phyloP scores from a whole-genome alignment of 2,888 invertebrate species.

The Furcula furcula region DNA sequence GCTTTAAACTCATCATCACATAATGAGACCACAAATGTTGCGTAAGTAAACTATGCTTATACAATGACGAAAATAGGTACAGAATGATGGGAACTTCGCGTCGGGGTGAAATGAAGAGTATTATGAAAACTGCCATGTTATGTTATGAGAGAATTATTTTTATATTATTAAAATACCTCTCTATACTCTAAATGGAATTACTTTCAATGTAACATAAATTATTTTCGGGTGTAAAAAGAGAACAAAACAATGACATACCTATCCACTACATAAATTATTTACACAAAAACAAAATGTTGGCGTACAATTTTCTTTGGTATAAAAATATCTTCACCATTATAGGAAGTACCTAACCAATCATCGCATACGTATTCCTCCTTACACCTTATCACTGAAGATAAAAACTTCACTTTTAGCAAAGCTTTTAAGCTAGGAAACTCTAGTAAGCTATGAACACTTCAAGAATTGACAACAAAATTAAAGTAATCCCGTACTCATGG shows the following conservation, averaged over 20 bases:
- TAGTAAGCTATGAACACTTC: too few species aligned
- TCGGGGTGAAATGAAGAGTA: constrained; percentile 19
- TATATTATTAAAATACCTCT: constrained; percentile 39
- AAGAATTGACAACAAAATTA: too few species aligned
- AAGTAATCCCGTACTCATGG: too few species aligned
- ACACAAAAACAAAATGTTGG: too few species aligned
- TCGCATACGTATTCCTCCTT: too few species aligned
- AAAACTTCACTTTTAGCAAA: too few species aligned
- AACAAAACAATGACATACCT: constrained; percentile 1
- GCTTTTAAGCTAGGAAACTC: too few species aligned
- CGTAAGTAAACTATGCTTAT: constrained; percentile 30
- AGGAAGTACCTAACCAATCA: too few species aligned
- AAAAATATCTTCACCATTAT: neutral
- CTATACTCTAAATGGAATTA: constrained; percentile 19
- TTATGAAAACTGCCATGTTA: constrained; percentile 37
- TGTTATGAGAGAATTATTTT: constrained; percentile 33
- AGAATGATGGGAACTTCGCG: constrained; percentile 41
- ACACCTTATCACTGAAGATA: too few species aligned
- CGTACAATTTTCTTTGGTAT: neutral
- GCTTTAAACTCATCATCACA: neutral
- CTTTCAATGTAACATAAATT: constrained; percentile 11
- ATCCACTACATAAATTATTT: too few species aligned
- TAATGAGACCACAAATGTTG: constrained; percentile 10
- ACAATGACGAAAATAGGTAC: constrained; percentile 43
- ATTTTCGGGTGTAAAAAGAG: constrained; percentile 8